These are phyloP conservation scores for Emys orbicularis DNA, from an alignment of 2,797 vertebrate species.

Conservation along the genomic window DNA sequence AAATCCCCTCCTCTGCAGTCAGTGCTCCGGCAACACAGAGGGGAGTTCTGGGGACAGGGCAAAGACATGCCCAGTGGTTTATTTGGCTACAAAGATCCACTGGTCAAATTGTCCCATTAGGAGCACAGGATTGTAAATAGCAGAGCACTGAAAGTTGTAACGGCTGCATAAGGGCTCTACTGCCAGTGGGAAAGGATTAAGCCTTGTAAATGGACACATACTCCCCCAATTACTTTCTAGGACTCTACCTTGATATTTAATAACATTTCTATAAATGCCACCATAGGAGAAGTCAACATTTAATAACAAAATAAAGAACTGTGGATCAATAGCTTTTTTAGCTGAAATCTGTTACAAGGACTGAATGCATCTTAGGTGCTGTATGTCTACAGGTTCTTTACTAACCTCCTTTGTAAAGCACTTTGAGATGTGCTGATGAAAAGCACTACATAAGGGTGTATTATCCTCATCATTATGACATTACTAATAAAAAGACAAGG, in stretches of 20 bases:
- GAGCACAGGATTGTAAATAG: accelerated
- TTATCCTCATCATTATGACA: neutral
- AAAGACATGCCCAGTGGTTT: neutral
- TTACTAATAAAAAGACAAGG: neutral
- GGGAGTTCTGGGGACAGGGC: neutral
- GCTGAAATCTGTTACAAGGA: neutral
- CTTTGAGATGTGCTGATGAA: neutral
- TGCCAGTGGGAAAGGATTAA: neutral
- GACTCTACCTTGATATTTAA: neutral
- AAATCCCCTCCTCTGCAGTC: neutral
- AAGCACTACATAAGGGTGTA: neutral
- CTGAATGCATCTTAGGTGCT: neutral
- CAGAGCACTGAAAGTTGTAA: neutral
- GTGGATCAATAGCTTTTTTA: neutral
- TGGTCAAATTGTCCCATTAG: accelerated
- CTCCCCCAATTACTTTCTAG: neutral
- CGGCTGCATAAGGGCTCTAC: neutral
- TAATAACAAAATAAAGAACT: neutral
- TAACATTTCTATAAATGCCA: neutral
- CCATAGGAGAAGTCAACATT: neutral
- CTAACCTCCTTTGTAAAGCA: neutral
- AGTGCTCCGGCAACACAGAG: neutral
- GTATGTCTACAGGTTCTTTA: neutral
- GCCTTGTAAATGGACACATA: neutral
- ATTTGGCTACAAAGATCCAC: neutral